Base-by-base conservation (phyloP, 2,888 invertebrate genomes). In the Malthinus seriepunctatus region DNA sequence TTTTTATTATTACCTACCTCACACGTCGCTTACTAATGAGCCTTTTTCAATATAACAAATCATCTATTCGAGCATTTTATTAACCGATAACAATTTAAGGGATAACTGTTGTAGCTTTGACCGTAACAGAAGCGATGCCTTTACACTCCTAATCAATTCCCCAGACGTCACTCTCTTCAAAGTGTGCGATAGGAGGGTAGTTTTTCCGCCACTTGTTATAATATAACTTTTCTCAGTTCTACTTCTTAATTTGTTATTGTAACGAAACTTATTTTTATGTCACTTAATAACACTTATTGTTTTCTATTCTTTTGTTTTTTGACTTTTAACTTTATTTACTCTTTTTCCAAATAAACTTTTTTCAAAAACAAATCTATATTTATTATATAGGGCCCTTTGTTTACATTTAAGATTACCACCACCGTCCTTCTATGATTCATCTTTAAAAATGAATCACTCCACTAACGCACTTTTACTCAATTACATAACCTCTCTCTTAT, bases 201-300 rank as follows among this genome's bases (percentile, higher is more conserved):
- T 42, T 42, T 42, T 42, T 42, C 39, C 23, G 39, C 15, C 39
- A 42, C 39, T 42, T 42, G 39, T 42, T 42, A 42, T 42, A 42
- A 15, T 42, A 42, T 42, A 42, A 42, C 39, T 42, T 42, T 42
- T 42, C 39, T 14, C 39, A 42, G 14, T 42, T 42, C 15, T 15
- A 15, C 39, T 42, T 42, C 39, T 42, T 42, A 42, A 42, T 42
- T 42, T 42, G 39, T 42, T 42, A 42, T 42, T 42, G 39, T 42
- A 42, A 23, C 39, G n/a, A 42, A 42, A 42, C 39, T 42, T 42
- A 23, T 42, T 42, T 42, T 42, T 42, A 14, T 42, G 39, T 42
- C 39, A 42, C 39, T 42, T 42, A 42, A 42, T 12, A 42, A 42
- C 23, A 23, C 23, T 23, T 23, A 5, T 23, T 23, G 23, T 23